Evolutionary conservation across 1,140 invertebrate species (phyloP).

Genomic region (Cylas formicarius): DNA sequence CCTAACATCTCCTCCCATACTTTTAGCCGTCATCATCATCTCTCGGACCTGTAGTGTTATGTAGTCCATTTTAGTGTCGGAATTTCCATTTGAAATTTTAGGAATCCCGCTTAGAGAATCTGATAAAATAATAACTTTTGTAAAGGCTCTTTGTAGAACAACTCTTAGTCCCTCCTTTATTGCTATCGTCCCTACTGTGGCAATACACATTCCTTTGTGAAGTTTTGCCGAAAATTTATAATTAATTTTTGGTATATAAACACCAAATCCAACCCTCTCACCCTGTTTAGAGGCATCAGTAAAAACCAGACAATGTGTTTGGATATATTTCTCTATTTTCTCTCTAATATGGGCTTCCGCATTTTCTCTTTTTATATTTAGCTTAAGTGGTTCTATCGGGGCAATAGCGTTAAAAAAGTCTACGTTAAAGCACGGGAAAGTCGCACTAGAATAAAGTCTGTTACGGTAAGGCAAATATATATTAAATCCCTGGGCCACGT

Average conservation of each 20-base stretch:
- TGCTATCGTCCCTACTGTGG: constrained; percentile 12
- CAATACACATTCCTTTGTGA: constrained; percentile 3
- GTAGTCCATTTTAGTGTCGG: no score
- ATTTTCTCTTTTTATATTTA: constrained; percentile 1
- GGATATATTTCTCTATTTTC: not conserved
- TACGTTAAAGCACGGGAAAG: constrained; percentile 4
- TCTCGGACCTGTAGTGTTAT: no score
- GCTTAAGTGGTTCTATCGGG: not conserved
- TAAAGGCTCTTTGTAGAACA: constrained; percentile 10
- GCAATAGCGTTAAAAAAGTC: not conserved
- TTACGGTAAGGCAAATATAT: not conserved
- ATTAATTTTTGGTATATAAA: constrained; percentile 7
- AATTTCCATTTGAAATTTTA: no score
- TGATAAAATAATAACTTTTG: constrained; percentile 13
- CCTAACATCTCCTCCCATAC: no score
- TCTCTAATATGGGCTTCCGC: not conserved
- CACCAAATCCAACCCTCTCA: constrained; percentile 1
- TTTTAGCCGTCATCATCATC: no score
- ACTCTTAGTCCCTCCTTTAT: constrained; percentile 9
- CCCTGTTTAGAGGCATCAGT: constrained; percentile 15
- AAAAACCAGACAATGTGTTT: constrained; percentile 4
- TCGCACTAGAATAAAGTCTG: constrained; percentile 1
- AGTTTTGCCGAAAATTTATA: constrained; percentile 7
- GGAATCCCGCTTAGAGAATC: constrained; percentile 15
- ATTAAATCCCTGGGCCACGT: constrained; percentile 1